phyloP scores from a whole-genome alignment of 2,113 vertebrate genomes.

The Puntigrus tetrazona region DNA sequence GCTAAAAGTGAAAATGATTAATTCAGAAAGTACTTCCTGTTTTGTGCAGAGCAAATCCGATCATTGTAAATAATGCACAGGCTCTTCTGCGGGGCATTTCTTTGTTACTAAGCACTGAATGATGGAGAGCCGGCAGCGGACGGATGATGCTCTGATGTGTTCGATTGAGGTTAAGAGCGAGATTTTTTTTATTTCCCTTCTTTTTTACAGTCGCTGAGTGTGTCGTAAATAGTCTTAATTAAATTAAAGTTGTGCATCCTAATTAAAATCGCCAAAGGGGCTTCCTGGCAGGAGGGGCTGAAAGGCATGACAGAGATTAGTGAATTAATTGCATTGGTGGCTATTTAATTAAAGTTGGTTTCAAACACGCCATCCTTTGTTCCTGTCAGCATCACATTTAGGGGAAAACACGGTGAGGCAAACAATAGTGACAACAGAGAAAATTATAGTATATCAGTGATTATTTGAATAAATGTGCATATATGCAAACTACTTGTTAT shows the following conservation, averaged over 20 bases:
- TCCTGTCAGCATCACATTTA: not conserved
- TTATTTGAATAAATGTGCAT: not conserved
- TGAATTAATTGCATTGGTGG: constrained; percentile 30
- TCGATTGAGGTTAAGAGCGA: constrained; percentile 5
- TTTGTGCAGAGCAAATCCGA: not conserved
- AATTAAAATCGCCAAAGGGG: constrained; percentile 27
- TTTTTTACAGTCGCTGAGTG: not conserved
- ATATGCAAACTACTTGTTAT: not conserved
- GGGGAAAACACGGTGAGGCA: not conserved
- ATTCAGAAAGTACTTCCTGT: constrained; percentile 36
- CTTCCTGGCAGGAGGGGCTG: constrained; percentile 23
- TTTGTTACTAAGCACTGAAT: constrained; percentile 10
- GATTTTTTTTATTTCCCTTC: not conserved
- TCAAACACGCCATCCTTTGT: not conserved
- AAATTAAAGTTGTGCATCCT: constrained; percentile 27
- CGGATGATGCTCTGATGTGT: not conserved
- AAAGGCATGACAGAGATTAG: constrained; percentile 7
- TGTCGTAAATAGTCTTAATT: not conserved
- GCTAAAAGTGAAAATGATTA: constrained; percentile 23
- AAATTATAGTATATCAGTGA: not conserved
- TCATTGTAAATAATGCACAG: constrained; percentile 39
- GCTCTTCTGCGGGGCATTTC: constrained; percentile 12
- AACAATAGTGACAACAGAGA: not conserved
- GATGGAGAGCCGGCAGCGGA: not conserved
- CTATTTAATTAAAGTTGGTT: constrained; percentile 27